A percentile compares a stretch with the other conserved stretches of the same genome.
Conservation (phyloP, 1,140 invertebrate species). For the Aphelinus certus region DNA sequence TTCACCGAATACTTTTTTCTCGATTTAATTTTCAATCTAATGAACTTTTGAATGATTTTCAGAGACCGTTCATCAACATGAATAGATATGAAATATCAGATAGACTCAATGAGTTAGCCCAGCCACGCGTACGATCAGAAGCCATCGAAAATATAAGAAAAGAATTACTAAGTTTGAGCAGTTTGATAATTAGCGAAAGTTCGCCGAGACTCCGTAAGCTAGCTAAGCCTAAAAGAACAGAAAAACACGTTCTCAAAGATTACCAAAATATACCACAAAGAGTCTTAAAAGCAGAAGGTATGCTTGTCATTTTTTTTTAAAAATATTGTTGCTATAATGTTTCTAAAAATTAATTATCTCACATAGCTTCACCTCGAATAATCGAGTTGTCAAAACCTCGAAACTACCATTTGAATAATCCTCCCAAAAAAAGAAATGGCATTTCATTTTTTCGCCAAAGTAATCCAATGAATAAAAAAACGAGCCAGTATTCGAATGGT, state of each 20-base stretch:
- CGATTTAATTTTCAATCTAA: too few species aligned
- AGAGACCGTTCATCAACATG: too few species aligned
- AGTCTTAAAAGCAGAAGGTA: constrained; percentile 22
- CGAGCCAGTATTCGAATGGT: too few species aligned
- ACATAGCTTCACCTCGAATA: constrained; percentile 39
- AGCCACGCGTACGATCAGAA: not conserved
- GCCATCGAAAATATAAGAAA: not conserved
- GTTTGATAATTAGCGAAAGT: not conserved
- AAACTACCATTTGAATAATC: too few species aligned
- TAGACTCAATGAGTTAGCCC: not conserved
- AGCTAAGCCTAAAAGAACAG: constrained; percentile 9
- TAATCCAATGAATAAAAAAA: too few species aligned
- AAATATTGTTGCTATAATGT: too few species aligned
- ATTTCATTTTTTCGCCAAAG: too few species aligned
- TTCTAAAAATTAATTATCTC: too few species aligned
- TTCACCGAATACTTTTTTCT: too few species aligned
- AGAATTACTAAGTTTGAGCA: not conserved
- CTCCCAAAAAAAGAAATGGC: too few species aligned
- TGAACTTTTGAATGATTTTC: too few species aligned
- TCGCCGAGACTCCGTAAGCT: constrained; percentile 25
- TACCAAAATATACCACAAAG: not conserved
- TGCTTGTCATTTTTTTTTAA: not conserved
- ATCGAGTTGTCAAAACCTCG: constrained; percentile 44
- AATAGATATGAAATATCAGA: not conserved
- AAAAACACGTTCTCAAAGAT: not conserved